Evolutionary conservation across 2,113 vertebrate genomes (phyloP).

Genomic region (Eonycteris spelaea): DNA sequence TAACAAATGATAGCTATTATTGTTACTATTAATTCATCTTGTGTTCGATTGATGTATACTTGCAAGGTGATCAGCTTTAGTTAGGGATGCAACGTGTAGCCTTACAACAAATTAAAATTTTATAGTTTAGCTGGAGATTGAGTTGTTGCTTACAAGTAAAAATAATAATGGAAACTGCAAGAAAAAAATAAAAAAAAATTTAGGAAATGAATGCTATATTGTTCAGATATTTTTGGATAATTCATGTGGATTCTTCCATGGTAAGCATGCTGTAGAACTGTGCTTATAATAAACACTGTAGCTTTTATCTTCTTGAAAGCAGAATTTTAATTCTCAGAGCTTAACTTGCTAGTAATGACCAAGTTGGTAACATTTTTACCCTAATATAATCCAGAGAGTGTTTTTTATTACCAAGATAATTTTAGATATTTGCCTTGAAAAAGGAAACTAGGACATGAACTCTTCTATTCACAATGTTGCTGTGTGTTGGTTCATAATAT

Average conservation of each 20-base stretch:
- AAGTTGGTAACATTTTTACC: not conserved
- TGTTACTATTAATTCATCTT: not conserved
- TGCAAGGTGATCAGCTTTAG: not conserved
- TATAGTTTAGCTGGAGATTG: not conserved
- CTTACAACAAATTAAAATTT: not conserved
- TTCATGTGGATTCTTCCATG: not conserved
- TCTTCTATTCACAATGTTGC: not conserved
- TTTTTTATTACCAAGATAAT: not conserved
- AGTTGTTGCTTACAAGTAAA: not conserved
- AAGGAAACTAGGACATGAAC: not conserved
- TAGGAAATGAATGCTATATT: not conserved
- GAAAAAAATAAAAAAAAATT: not conserved
- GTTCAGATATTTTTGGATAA: not conserved
- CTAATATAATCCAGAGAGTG: not conserved
- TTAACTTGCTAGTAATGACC: not conserved
- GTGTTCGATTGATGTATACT: not conserved
- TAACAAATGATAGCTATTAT: not conserved
- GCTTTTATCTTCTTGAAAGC: not conserved
- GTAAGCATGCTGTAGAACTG: not conserved
- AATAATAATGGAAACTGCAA: not conserved
- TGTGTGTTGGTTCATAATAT: not conserved
- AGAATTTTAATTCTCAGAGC: not conserved
- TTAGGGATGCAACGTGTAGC: not conserved
- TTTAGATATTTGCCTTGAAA: slow-evolving; percentile 26
- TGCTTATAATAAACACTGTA: not conserved